Base-by-base conservation (phyloP, 2,888 invertebrate species). In the Frankliniella fusca region DNA sequence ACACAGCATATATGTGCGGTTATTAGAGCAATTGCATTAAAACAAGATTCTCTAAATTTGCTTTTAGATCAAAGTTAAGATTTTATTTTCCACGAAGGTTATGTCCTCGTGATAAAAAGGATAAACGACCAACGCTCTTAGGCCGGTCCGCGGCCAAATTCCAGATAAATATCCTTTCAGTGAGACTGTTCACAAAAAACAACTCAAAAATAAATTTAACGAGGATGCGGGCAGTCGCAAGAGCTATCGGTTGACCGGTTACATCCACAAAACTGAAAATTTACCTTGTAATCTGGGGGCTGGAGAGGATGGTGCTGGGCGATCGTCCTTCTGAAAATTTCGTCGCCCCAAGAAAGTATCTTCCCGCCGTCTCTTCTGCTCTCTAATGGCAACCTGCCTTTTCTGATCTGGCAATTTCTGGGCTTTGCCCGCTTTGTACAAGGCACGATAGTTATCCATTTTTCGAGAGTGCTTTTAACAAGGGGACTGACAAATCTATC, bases 331-430 rank as follows among this genome's bases (percentile, higher is more conserved):
- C 23, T 27, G 23, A 1, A 76, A 27, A 23, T 76, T 76, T 23
- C 70, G 23, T 27, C 70, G 23, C 70, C 27, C 70, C 23, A 76
- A 9, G 70, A 76, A 76, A 27, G 70, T 76, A 27, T 76, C 70
- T 76, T 76, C 70, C 70, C 70, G 70, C 70, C 27, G 27, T 27
- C 27, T 76, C 70, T 76, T 76, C 70, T 76, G 70, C 70, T 76
- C 70, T 0, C 70, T 23, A 27, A 23, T 23, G 5, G 70, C 70
- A 8, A 12, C 27, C 70, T 76, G 23, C 10, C 70, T 23, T 27
- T 76, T 76, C 27, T 76, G 27, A 27, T 27, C 70, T 27, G 12
- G n/a, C 9, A 10, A 9, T 76, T 76, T 76, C 1, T 12, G 23
- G 8, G 70, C 8, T 12, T 76, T 76, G 70, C 11, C 70, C 70